phyloP scores from a whole-genome alignment of 2,888 invertebrate genomes.

The Eilema sororculum region DNA sequence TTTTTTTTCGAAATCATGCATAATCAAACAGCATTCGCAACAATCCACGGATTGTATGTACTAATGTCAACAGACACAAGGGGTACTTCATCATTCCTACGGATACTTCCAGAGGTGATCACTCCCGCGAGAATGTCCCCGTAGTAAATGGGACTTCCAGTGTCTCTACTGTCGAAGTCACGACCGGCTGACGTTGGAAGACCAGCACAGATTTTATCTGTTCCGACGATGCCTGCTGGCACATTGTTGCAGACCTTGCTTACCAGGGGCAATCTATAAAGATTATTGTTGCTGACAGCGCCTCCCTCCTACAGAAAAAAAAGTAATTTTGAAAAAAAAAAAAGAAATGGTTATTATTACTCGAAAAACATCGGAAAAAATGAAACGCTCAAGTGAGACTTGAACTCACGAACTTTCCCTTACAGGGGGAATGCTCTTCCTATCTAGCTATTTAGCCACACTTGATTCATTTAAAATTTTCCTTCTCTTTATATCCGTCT shows the following conservation, averaged over 20 bases:
- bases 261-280: background rate
- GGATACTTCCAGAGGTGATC: background rate
- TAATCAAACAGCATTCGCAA: background rate
- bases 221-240: background rate
- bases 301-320: constrained; percentile 4
- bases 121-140: background rate
- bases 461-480: too few relatives aligned
- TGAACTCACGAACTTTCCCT: too few relatives aligned
- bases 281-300: background rate
- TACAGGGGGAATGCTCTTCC: too few relatives aligned
- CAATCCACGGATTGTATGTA: constrained; percentile 9
- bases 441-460: too few relatives aligned
- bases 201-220: background rate
- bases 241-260: background rate
- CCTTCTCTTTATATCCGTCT: too few relatives aligned
- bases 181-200: background rate
- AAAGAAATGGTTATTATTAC: too few relatives aligned
- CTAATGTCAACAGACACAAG: background rate
- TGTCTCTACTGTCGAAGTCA: constrained; percentile 6
- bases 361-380: too few relatives aligned
- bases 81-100: background rate
- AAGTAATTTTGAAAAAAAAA: background rate
- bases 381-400: too few relatives aligned
- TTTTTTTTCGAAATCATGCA: background rate
- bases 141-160: background rate